Evolutionary conservation across 2,888 invertebrate genomes (phyloP), one percentile per base, ranked within the genome.

Genomic region (Mythimna pallens): DNA sequence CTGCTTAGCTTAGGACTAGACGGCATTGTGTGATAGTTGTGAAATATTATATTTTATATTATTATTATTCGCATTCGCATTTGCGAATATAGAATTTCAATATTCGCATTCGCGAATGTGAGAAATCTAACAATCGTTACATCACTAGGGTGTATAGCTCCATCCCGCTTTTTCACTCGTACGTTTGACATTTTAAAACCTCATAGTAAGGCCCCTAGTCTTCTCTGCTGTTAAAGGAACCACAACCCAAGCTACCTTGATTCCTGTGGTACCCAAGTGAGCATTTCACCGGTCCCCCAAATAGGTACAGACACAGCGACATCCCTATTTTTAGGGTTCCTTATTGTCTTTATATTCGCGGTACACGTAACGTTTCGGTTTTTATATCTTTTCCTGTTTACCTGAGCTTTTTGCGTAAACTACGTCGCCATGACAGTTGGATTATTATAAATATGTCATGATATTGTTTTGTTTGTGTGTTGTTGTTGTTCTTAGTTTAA

Each of bases 321-420:
- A 88, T 88, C 87, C 89, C 86, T 64, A 88, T 89, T 87, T 88
- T 82, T 70, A 70, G 64, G 62, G 62, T 59, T 70, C 61, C 63
- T 61, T 74, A 73, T 74, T 84, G 85, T 88, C 86, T 87, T 90
- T 90, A 90, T 90, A 87, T 86, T 86, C 83, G 84, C 82, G 85
- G 86, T 88, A 89, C 89, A 92, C 90, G 87, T 87, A 90, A 87
- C 89, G 73, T 91, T 89, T 82, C 89, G 88, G 89, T 88, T 87
- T 88, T 86, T 82, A 84, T 80, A 63, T 70, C 17, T 76, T 80
- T 72, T 64, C 72, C 61, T 76, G 83, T 75, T 81, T 81, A 75
- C 75, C 75, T 71, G 68, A 25, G 36, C 57, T 70, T 63, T 65
- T 58, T 58, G 20, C 43, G 73, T 63, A 54, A 62, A 73, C 61